Conservation (phyloP, 1,140 invertebrate species). For the Achatina immaculata region DNA sequence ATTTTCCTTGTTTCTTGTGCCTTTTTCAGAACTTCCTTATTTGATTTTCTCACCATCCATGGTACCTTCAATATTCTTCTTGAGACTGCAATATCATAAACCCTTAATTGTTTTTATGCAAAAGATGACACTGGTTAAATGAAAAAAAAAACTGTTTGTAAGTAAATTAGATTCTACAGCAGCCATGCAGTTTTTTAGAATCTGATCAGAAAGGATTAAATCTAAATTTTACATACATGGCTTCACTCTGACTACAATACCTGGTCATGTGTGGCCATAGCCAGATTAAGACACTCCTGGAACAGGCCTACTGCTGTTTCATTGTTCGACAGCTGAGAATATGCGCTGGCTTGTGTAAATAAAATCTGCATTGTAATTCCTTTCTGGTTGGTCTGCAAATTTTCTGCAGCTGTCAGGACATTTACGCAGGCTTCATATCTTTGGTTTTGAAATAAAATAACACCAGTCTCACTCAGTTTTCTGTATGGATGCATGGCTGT, state of each 20-base stretch:
- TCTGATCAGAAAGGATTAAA: too few species aligned
- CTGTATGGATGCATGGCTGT: constrained; percentile 67
- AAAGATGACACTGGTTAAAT: too few species aligned
- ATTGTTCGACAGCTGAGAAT: constrained; percentile 56
- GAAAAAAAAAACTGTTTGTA: too few species aligned
- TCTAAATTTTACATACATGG: too few species aligned
- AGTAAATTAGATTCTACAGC: too few species aligned
- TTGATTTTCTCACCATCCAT: too few species aligned
- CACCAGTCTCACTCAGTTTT: constrained; percentile 66
- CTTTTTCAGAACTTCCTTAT: too few species aligned
- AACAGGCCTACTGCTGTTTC: constrained; percentile 62
- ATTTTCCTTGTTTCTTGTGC: too few species aligned
- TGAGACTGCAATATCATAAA: too few species aligned
- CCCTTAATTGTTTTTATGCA: too few species aligned
- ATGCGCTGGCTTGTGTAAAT: constrained; percentile 65
- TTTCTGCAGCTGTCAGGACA: constrained; percentile 62
- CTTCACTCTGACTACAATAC: constrained; percentile 30
- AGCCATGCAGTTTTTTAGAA: too few species aligned
- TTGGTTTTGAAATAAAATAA: constrained; percentile 59
- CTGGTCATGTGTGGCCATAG: constrained; percentile 64
- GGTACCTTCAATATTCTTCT: too few species aligned
- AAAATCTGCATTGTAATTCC: constrained; percentile 66
- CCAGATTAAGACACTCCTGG: constrained; percentile 60
- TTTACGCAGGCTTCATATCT: constrained; percentile 61
- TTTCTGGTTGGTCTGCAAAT: constrained; percentile 67